Percentiles rank a stretch among this genome's conserved stretches.
phyloP scores from a whole-genome alignment of 2,797 vertebrate genomes.

The Aplochiton taeniatus region DNA sequence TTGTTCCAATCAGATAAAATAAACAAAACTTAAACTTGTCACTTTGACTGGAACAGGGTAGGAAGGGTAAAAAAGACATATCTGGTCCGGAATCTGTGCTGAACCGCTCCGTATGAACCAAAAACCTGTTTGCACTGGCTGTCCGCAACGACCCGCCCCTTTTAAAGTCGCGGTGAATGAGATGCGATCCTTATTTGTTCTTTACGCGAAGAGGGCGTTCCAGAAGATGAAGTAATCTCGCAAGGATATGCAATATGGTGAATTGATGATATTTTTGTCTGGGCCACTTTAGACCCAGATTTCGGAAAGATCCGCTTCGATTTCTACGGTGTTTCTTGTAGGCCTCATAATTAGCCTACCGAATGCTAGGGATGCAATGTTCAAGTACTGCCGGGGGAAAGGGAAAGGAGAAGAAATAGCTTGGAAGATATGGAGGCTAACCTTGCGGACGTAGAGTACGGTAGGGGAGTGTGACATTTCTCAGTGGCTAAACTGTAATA shows the following conservation, averaged over 20 bases:
- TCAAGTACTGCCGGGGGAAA: constrained; percentile 35
- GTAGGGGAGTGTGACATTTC: constrained; percentile 24
- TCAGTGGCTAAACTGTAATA: constrained; percentile 22
- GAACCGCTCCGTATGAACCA: not conserved
- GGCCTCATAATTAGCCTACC: constrained; percentile 2
- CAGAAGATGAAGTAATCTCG: constrained; percentile 32
- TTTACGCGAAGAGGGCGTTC: constrained; percentile 53
- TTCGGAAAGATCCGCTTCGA: not conserved
- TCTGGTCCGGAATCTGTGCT: constrained; percentile 22
- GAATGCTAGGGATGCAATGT: constrained; percentile 24
- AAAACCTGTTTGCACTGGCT: constrained; percentile 26
- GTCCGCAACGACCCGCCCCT: constrained; percentile 14
- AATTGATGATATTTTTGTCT: constrained; percentile 20
- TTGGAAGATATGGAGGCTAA: constrained; percentile 54
- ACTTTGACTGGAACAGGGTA: not conserved
- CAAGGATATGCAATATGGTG: constrained; percentile 21
- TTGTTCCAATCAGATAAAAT: not conserved
- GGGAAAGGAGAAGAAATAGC: constrained; percentile 52
- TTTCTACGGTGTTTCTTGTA: not conserved
- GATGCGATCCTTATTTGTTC: constrained; percentile 57
- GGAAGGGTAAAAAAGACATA: not conserved
- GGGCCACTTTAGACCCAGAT: not conserved
- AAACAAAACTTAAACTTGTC: not conserved
- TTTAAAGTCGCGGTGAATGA: constrained; percentile 30
- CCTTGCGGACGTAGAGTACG: constrained; percentile 48